Evolutionary conservation across 2,113 vertebrate genomes (phyloP), one percentile per base, ranked within the genome.

Genomic region (Oostethus manadensis): DNA sequence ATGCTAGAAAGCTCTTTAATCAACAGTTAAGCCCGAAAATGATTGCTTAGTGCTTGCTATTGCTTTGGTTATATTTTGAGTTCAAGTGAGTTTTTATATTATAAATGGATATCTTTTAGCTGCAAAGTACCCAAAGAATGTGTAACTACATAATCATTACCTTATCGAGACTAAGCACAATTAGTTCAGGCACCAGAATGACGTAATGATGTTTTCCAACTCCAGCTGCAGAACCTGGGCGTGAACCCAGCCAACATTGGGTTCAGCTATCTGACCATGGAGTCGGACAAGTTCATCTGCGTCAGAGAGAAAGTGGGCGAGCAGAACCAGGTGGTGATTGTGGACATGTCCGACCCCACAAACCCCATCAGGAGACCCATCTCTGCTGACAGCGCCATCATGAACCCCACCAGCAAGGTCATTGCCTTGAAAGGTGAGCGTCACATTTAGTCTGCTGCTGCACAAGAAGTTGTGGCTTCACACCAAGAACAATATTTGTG

Each of bases 181-280:
- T 23, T 16, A 38, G 1, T 20, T 13, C 4, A 54, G 17, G 29
- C 29, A 38, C 18, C 6, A 20, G n/a, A 15, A 40, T 40, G 7
- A 55, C 18, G 13, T 3, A 42, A 42, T 18, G 10, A 40, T 60
- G 20, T 47, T 35, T 17, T 7, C 8, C 14, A 8, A 51, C 58
- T 84, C 50, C 78, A 96, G 93, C 87, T 96, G 90, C 94, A 94
- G 88, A 94, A 92, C 77, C 84, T 96, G 84, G 94, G 94, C 8
- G 91, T 96, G 81, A 95, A 92, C 81, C 92, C 93, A 35, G 90
- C 91, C 65, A 95, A 92, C 73, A 93, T 94, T 70, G 93, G 94
- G 60, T 96, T 96, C 86, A 97, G 92, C 83, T 94, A 93, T n/a
- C 84, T 96, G 61, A 97, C 93, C 51, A 93, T 96, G 93, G 94